Conservation (phyloP, 2,797 vertebrate genomes). For the Tokudaia tokunoshimensis region DNA sequence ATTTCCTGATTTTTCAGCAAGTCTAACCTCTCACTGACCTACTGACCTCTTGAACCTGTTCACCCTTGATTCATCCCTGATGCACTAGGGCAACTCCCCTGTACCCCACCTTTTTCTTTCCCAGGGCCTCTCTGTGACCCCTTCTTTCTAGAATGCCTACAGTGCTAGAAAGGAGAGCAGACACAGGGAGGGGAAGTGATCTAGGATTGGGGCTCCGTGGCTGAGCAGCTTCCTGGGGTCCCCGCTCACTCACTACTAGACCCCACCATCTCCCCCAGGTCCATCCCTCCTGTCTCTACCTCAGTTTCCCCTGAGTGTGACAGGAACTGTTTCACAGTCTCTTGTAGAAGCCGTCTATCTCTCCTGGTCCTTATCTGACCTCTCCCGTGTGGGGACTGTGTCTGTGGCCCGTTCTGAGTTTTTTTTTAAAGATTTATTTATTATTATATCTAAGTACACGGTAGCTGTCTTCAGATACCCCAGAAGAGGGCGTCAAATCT, state of each 20-base stretch:
- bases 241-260: not conserved
- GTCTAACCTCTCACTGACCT: not conserved
- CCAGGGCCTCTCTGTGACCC: not conserved
- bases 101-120: not conserved
- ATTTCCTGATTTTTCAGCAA: not conserved
- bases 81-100: not conserved
- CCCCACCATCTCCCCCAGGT: not conserved
- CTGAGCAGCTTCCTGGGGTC: not conserved
- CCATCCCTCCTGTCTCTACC: not conserved
- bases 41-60: slow-evolving; percentile 42
- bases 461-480: no score
- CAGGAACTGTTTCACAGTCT: slow-evolving; percentile 77
- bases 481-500: no score
- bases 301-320: slow-evolving; percentile 71
- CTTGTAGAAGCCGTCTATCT: slow-evolving; percentile 10
- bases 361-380: not conserved
- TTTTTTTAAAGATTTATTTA: no score
- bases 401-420: not conserved
- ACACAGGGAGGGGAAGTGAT: not conserved
- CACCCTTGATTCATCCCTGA: slow-evolving; percentile 52
- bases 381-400: not conserved
- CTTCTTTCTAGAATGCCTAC: not conserved
- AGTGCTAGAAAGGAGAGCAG: not conserved
- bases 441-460: no score
- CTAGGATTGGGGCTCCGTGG: not conserved